Evolutionary conservation across 2,113 vertebrate species (phyloP), one percentile per base, ranked within the genome.

Genomic region (Alces alces): DNA sequence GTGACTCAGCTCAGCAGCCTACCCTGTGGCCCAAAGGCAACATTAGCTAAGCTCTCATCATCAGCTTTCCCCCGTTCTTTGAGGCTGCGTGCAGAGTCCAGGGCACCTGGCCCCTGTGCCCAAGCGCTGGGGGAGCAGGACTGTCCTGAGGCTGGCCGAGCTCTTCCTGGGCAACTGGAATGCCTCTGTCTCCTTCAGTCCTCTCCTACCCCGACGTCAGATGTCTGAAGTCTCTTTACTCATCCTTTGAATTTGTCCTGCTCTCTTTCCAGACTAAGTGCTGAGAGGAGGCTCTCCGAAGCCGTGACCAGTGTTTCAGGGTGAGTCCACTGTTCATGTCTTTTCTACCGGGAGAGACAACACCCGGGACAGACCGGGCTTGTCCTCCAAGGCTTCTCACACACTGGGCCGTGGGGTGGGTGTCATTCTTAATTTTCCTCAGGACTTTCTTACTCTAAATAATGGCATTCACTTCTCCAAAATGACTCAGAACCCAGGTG

Each of bases 1-100:
- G 50, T 98, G 98, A 98, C 94, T 98, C 97, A 98, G 76, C 92
- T 87, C 14, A 2, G 96, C 70, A 86, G 60, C 61, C 94, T 96
- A 95, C 83, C 57, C 50, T 58, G 43, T 1, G 12, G 17, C 39
- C 54, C 96, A 14, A 28, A 47, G n/a, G 64, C 88, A 86, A 79
- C 82, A 61, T 91, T 91, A 95, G 86, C 54, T 94, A 28, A 93
- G 76, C 50, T 66, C 78, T 96, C 90, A 64, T 43, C 7, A 6
- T 36, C 58, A 17, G 21, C 82, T 33, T 33, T 1, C 45, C 30
- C 33, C 78, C 0, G 1, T 0, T 10, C 54, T 66, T n/a, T 1
- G 4, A 45, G 12, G 27, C 17, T 13, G 7, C 2, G 47, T 33
- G 30, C 39, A 15, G 23, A 82, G 66, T 1, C 19, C 66, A 23